Base-by-base conservation (phyloP, 2,113 vertebrate species). In the Rissa tridactyla region DNA sequence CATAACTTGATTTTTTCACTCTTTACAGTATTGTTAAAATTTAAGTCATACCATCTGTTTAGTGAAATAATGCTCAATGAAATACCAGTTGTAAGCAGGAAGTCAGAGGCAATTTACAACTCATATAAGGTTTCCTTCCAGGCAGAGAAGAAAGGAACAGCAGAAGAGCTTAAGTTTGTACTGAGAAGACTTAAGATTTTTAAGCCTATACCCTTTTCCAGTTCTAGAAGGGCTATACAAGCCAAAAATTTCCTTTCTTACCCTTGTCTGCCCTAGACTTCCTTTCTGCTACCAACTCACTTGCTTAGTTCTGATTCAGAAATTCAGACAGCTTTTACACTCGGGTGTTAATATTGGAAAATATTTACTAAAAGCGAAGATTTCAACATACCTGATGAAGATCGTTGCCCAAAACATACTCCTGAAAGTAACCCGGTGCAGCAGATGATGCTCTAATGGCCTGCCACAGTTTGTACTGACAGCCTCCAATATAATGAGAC, bases 371-470 rank as follows among this genome's bases (percentile, higher is more conserved):
- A 57, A 78, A 16, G 19, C 91, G 29, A 77, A 70, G 30, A 80
- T 73, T 65, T 73, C 46, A 88, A 92, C 97, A 96, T 97, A 99
- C 99, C 97, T 99, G 99, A 97, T 99, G 99, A 87, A 99, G 99
- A 95, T 99, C 99, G 3, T 97, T 98, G 62, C 99, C 99, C 95
- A 99, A 55, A 6, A 97, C 96, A 84, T 99, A 99, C 79, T 99
- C 99, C 90, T 99, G 99, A 94, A 99, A 99, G 95, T 99, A 99
- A 22, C 99, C 99, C 0, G 99, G 99, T 36, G 99, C 99, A 60
- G 99, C 99, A 36, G 99, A 99, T 4, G 99, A 99, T 80, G 99
- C 99, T 62, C 99, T 95, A 70, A 99, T 98, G 49, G 99, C 99
- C 96, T 99, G 99, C 99, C 99, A 99, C 69, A 99, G 97, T 96